phyloP scores from a whole-genome alignment of 2,797 vertebrate species.

The Peromyscus eremicus region DNA sequence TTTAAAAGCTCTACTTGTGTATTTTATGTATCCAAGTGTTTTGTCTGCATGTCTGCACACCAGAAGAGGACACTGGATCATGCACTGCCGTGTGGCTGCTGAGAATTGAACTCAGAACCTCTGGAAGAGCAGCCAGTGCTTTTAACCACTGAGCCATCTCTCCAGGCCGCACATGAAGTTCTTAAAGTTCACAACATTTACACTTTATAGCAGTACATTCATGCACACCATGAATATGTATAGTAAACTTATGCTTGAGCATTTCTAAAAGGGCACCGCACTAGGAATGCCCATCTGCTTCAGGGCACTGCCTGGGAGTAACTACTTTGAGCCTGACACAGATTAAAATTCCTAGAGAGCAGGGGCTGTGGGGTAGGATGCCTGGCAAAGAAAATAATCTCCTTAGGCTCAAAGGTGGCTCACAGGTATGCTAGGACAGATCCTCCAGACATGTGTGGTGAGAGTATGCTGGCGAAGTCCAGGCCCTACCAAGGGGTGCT shows the following conservation, averaged over 20 bases:
- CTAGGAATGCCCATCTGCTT: neutral
- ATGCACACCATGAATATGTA: neutral
- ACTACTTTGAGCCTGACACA: neutral
- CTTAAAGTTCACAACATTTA: neutral
- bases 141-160: neutral
- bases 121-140: neutral
- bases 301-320: neutral
- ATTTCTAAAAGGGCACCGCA: neutral
- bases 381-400: neutral
- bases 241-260: neutral
- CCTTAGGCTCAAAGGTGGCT: conserved; percentile 23
- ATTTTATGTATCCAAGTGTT: neutral
- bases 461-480: neutral
- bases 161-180: neutral
- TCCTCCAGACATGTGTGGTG: neutral
- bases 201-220: neutral
- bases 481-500: neutral
- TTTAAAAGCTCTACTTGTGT: neutral
- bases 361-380: neutral
- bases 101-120: neutral
- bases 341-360: conserved; percentile 67
- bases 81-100: neutral
- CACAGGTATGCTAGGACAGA: neutral
- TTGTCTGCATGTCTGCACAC: neutral
- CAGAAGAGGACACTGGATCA: neutral